Evolutionary conservation across 1,140 invertebrate species (phyloP), one percentile per base, ranked within the genome.

Genomic region (Chironomus tepperi): DNA sequence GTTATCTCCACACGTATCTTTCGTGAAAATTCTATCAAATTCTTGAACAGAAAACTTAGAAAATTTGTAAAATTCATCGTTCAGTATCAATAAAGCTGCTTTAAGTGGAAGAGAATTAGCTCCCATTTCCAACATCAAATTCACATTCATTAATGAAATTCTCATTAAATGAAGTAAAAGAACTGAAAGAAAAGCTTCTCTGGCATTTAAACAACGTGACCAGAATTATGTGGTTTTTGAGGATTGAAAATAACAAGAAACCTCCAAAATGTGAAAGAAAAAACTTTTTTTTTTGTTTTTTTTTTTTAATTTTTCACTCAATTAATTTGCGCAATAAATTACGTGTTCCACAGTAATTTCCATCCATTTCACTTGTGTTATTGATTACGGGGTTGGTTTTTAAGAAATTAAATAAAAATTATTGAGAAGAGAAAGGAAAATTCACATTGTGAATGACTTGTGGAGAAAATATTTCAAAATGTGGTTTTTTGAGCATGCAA

Each of bases 241-340:
- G 12, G n/a, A n/a, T 34, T 34, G 24, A 34, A 34, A 2, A n/a
- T n/a, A n/a, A 9, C 43, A 47, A n/a, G n/a, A 57, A 15, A 57
- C 9, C 47, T 15, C 12, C 24, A 57, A 57, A 57, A 57, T 57
- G 9, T 7, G 6, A 19, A 7, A 70, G 7, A 18, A 19, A 70
- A 70, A 70, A 70, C 12, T 57, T 57, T 57, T 57, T 57, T 57
- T 57, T 57, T 57, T 15, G 1, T 9, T 15, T 70, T 19, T 70
- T 70, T 70, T 19, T 70, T 70, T 70, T 70, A 70, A 70, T 19
- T 19, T 70, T 70, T 70, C 65, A 70, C 65, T 70, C 65, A 70
- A 70, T 70, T 70, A 70, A 70, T 70, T 70, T 70, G 65, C 19
- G 10, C 65, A 70, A 70, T 70, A 70, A 70, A 70, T 70, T 70